phyloP scores from a whole-genome alignment of 2,888 invertebrate genomes.

The Drosophila cognata region DNA sequence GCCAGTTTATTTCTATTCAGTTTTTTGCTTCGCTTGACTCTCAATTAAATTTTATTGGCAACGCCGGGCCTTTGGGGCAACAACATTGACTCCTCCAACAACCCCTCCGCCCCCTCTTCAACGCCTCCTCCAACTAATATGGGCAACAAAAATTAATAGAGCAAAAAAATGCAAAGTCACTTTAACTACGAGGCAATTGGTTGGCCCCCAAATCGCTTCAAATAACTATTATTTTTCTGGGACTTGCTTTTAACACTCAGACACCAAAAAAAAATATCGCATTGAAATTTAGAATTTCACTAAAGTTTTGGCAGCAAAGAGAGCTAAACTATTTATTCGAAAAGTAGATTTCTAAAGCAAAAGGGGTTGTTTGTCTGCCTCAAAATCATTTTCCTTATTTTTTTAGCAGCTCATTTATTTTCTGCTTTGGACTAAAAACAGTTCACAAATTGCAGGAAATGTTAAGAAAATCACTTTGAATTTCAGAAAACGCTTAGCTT shows the following conservation, averaged over 20 bases:
- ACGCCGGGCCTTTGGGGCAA: slow-evolving; percentile 46
- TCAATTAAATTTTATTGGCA: slow-evolving; percentile 75
- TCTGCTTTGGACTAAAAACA: neutral
- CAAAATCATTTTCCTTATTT: neutral
- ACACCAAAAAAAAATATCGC: neutral
- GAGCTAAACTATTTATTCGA: neutral
- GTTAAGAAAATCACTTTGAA: neutral
- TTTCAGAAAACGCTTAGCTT: neutral
- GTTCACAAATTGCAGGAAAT: neutral
- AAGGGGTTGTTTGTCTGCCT: neutral
- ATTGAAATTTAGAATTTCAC: neutral
- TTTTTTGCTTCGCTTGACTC: slow-evolving; percentile 54
- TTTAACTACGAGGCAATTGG: slow-evolving; percentile 34
- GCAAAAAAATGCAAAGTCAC: slow-evolving; percentile 75
- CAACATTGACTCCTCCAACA: slow-evolving; percentile 20
- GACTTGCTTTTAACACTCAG: neutral
- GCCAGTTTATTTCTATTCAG: slow-evolving; percentile 64
- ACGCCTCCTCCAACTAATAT: slow-evolving; percentile 24
- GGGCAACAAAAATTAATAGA: slow-evolving; percentile 70
- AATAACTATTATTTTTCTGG: neutral
- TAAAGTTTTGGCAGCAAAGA: neutral
- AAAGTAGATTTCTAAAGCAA: neutral
- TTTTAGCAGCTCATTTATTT: neutral
- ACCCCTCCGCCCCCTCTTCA: neutral
- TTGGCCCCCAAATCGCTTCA: slow-evolving; percentile 6